Evolutionary conservation across 2,113 vertebrate species (phyloP), one percentile per base, ranked within the genome.

Genomic region (Indicator maculatus): DNA sequence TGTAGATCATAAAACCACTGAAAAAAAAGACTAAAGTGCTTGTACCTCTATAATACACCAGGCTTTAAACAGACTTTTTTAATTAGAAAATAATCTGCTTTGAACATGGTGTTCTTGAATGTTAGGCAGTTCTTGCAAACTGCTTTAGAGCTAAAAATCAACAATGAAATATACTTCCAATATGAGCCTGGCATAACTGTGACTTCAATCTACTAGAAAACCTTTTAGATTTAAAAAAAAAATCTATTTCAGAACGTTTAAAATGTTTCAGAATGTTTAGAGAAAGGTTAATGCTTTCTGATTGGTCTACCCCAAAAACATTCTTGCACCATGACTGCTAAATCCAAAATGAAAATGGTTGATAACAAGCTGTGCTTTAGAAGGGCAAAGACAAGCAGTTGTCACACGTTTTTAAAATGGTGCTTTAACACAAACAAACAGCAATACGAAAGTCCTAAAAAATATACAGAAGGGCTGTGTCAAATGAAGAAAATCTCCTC

Each of bases 401-500:
- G 86, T 87, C 84, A 90, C 75, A 94, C 72, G 86, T 97, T 92
- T 98, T 96, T 96, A 94, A 80, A 94, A 88, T 47, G 72, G 88
- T 87, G 89, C 60, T 69, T 61, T 73, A 83, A 82, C 66, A 90
- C 44, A 93, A 94, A 95, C 53, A 95, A 91, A 89, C 55, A 63
- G 27, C 69, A 83, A 75, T 28, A 74, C 12, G 79, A 53, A 71
- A 33, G 75, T 94, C 65, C 86, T 69, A n/a, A n/a, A 78, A 67
- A 79, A 92, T 80, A 77, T 61, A 41, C 26, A 61, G 59, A 90
- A 91, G 19, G 66, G 52, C 26, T 86, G 39, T 70, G 97, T 98
- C 98, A 99, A 96, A 99, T 99, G 94, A 99, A 99, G 98, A 99
- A 99, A 84, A 99, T 99, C 53, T 99, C 99, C 93, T 99, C 98